Percentiles rank a stretch among this genome's conserved stretches.
phyloP scores from a whole-genome alignment of 2,113 vertebrate species.

The Petrocephalus microphthalmus region DNA sequence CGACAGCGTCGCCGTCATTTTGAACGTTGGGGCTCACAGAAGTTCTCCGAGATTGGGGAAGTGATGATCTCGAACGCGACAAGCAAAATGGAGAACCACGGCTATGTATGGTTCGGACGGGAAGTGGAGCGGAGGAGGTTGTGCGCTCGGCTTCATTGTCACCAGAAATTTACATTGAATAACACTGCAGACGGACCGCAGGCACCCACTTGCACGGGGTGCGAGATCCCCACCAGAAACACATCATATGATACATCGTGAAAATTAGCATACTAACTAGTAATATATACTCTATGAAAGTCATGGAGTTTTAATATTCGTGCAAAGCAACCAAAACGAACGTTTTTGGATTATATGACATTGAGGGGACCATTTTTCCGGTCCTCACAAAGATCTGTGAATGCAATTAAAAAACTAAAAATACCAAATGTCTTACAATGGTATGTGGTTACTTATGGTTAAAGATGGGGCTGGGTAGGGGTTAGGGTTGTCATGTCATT shows the following conservation, averaged over 20 bases:
- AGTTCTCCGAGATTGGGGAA: background rate
- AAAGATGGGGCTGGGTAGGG: too few relatives aligned
- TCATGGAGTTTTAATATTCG: background rate
- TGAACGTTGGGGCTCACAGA: background rate
- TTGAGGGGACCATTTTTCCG: too few relatives aligned
- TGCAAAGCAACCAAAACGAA: too few relatives aligned
- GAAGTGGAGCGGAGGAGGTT: background rate
- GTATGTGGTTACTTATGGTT: too few relatives aligned
- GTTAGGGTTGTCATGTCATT: too few relatives aligned
- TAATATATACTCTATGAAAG: background rate
- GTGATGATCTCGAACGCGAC: background rate
- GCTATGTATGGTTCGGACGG: background rate
- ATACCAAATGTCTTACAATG: too few relatives aligned
- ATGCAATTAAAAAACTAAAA: too few relatives aligned
- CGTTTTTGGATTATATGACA: too few relatives aligned
- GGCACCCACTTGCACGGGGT: background rate
- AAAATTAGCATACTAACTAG: background rate
- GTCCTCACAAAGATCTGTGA: too few relatives aligned
- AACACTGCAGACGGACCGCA: background rate
- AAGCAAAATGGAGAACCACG: background rate
- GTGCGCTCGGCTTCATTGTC: background rate
- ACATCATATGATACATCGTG: background rate
- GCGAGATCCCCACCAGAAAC: background rate
- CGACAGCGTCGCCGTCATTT: background rate
- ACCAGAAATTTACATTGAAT: background rate